A percentile compares a stretch with the other conserved stretches of the same genome.
phyloP scores from a whole-genome alignment of 2,113 vertebrate genomes.

The Hyla sarda region DNA sequence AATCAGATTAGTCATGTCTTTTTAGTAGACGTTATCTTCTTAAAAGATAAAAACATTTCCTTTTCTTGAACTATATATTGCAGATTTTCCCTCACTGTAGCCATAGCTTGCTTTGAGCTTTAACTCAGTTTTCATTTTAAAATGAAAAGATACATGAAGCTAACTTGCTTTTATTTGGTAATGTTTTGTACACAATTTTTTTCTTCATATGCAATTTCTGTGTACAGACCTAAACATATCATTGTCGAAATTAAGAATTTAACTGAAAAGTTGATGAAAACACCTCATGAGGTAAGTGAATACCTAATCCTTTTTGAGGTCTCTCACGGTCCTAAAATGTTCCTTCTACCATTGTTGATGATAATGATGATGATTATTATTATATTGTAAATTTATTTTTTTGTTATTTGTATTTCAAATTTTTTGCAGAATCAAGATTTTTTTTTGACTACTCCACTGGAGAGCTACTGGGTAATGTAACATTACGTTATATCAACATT shows the following conservation, averaged over 20 bases:
- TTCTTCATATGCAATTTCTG: background rate
- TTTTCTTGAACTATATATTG: background rate
- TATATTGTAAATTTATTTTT: background rate
- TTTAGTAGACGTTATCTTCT: background rate
- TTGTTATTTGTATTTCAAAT: background rate
- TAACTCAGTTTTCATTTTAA: background rate
- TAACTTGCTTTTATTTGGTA: background rate
- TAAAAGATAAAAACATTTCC: background rate
- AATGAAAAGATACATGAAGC: background rate
- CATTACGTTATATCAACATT: background rate
- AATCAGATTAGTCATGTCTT: slow-evolving; percentile 5
- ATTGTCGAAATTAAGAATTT: background rate
- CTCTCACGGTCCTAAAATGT: background rate
- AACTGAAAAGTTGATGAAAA: background rate
- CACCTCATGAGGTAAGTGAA: background rate
- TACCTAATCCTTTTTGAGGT: background rate
- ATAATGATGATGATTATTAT: background rate
- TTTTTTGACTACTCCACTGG: background rate
- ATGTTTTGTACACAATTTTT: background rate
- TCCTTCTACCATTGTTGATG: too few species aligned
- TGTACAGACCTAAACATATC: background rate
- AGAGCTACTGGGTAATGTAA: background rate
- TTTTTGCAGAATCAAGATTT: background rate
- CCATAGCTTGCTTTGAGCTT: background rate
- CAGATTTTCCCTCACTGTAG: background rate